Evolutionary conservation across 2,797 vertebrate species (phyloP), one percentile per base, ranked within the genome.

Genomic region (Glossophaga mutica): DNA sequence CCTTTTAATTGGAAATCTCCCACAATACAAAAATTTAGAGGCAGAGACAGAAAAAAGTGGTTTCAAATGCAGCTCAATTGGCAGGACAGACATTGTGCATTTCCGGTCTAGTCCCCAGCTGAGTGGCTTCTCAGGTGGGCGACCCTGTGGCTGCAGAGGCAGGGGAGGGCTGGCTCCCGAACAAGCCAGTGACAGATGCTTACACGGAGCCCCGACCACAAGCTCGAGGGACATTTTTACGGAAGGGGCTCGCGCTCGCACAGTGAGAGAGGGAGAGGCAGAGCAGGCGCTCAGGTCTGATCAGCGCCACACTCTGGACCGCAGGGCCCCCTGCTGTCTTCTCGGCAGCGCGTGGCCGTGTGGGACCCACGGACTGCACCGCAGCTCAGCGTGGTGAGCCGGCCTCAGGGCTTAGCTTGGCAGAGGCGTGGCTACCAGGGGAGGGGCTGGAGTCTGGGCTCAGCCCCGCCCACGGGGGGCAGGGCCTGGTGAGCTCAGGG

Each of bases 271-370:
- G 57, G 0, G 11, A 78, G 14, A 68, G 26, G 18, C 6, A 34
- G 48, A 29, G 21, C 0, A 2, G 4, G 18, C 62, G 21, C 18
- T 10, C 0, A 10, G 59, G 9, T 48, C 65, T 67, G 34, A n/a
- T 11, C 9, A 0, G 37, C 9, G 8, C 57, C 22, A 81, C 5
- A 71, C 70, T 71, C 55, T 32, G 5, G 26, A n/a, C 29, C 37
- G 16, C 9, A 0, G 37, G 76, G 82, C 39, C 9, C 15, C 14
- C 48, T 57, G 44, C 1, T 15, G 34, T 62, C 18, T 34, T 48
- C 65, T 68, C 19, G 19, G 1, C 12, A 50, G n/a, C 3, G 14
- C 14, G 46, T 0, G 46, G 65, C 46, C 2, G 0, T 3, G 39
- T 0, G 15, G 11, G 22, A 32, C 34, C 67, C 22, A 7, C 3